phyloP scores from a whole-genome alignment of 2,888 invertebrate genomes.

The Chymomyza fuscimana region DNA sequence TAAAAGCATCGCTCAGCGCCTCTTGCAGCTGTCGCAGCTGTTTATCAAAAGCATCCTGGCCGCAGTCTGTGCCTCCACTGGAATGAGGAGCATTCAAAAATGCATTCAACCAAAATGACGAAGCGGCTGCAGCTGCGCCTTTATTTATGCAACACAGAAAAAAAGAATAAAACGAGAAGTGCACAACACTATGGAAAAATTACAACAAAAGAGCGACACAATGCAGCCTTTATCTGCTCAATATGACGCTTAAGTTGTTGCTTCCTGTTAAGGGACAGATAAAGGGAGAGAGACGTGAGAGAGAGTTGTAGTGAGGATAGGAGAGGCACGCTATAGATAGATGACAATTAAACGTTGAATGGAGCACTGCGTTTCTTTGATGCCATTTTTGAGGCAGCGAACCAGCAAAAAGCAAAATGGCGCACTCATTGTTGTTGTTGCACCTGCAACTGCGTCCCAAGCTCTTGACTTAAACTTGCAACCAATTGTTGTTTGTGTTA shows the following conservation, averaged over 20 bases:
- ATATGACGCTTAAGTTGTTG: slow-evolving; percentile 49
- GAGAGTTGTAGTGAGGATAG: neutral
- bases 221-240: slow-evolving; percentile 39
- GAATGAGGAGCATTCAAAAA: neutral
- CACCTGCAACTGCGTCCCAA: neutral
- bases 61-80: neutral
- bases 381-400: slow-evolving; percentile 14
- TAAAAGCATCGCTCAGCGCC: neutral
- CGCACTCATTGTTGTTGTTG: slow-evolving; percentile 29
- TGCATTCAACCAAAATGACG: neutral
- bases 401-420: slow-evolving; percentile 27
- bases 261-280: slow-evolving; percentile 25
- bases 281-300: too few relatives aligned
- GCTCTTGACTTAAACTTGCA: neutral
- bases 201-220: neutral
- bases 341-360: neutral
- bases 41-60: neutral
- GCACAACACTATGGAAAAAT: neutral
- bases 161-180: neutral
- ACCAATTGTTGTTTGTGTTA: neutral
- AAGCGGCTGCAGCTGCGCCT: neutral
- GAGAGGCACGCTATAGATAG: neutral
- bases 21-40: neutral
- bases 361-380: slow-evolving; percentile 21
- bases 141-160: neutral